Evolutionary conservation across 2,888 invertebrate species (phyloP).

Genomic region (Parapristionchus giblindavisi): DNA sequence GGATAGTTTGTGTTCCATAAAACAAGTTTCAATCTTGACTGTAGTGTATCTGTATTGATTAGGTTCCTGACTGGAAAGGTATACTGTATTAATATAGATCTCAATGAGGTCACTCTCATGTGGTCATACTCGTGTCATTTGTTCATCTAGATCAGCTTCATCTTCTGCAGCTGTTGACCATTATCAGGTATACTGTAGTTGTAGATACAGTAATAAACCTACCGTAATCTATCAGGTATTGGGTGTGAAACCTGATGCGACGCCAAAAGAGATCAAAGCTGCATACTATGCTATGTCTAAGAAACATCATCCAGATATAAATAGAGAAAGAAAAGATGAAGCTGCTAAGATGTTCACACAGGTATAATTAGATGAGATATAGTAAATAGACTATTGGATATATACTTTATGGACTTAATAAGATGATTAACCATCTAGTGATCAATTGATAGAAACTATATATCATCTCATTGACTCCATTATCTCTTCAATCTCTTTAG

Average conservation of each 20-base stretch:
- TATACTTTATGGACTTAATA: no score
- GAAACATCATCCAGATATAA: slow-evolving; percentile 66
- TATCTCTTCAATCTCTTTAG: slow-evolving; percentile 44
- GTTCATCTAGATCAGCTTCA: slow-evolving; percentile 11
- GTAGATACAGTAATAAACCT: background rate
- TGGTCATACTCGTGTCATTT: no score
- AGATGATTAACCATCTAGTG: no score
- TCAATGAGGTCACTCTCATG: slow-evolving; percentile 11
- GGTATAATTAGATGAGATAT: slow-evolving; percentile 44
- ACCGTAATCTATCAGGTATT: slow-evolving; percentile 44
- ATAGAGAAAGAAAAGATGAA: slow-evolving; percentile 55
- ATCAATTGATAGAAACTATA: no score
- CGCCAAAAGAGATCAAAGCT: slow-evolving; percentile 61
- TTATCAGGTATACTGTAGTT: background rate
- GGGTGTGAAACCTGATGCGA: slow-evolving; percentile 53
- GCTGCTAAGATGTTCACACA: slow-evolving; percentile 63
- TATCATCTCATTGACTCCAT: no score
- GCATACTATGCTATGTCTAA: slow-evolving; percentile 67
- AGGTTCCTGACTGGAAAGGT: no score
- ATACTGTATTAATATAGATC: background rate
- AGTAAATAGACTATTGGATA: no score
- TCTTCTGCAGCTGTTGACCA: slow-evolving; percentile 2
- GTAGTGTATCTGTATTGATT: no score
- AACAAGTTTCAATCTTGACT: no score
- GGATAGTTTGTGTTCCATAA: no score